Evolutionary conservation across 2,888 invertebrate species (phyloP).

Genomic region (Gasteruption jaculator): DNA sequence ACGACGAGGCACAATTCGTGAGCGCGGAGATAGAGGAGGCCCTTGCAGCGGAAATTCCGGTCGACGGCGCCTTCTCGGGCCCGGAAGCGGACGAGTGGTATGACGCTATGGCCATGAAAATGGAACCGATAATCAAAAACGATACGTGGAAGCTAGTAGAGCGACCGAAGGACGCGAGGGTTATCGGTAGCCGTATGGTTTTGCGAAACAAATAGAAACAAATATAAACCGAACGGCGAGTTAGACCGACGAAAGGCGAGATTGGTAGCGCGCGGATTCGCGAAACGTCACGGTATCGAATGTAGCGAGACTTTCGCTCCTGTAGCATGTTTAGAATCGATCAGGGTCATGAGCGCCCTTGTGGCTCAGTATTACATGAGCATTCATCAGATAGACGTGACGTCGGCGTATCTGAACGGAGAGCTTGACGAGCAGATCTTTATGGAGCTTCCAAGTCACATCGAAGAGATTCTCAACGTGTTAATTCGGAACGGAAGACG

Average conservation of each 20-base stretch:
- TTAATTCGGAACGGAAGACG: constrained; percentile 7
- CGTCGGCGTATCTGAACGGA: constrained; percentile 27
- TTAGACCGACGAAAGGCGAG: constrained; percentile 20
- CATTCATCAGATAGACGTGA: constrained; percentile 25
- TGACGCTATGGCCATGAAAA: constrained; percentile 11
- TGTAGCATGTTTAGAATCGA: constrained; percentile 15
- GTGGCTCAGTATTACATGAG: constrained; percentile 18
- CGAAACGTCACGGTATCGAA: constrained; percentile 22
- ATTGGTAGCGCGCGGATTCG: constrained; percentile 20
- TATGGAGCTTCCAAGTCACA: constrained; percentile 21
- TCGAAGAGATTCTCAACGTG: constrained; percentile 9
- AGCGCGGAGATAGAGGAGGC: constrained; percentile 8
- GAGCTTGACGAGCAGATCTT: constrained; percentile 9
- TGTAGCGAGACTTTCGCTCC: constrained; percentile 22
- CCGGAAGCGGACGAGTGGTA: constrained; percentile 11
- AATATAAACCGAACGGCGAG: constrained; percentile 16
- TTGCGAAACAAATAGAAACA: constrained; percentile 22
- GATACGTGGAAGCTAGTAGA: constrained; percentile 18
- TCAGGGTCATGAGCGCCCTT: constrained; percentile 16
- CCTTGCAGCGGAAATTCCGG: constrained; percentile 13
- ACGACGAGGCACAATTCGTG: constrained; percentile 7
- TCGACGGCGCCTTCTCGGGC: constrained; percentile 9
- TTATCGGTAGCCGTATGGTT: constrained; percentile 18
- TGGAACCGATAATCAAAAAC: constrained; percentile 14
- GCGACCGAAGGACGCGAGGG: constrained; percentile 9